Percentiles rank a stretch among this genome's conserved stretches.
Evolutionary conservation across 1,140 invertebrate species (phyloP).

Genomic region (Leptoteleia sp.): DNA sequence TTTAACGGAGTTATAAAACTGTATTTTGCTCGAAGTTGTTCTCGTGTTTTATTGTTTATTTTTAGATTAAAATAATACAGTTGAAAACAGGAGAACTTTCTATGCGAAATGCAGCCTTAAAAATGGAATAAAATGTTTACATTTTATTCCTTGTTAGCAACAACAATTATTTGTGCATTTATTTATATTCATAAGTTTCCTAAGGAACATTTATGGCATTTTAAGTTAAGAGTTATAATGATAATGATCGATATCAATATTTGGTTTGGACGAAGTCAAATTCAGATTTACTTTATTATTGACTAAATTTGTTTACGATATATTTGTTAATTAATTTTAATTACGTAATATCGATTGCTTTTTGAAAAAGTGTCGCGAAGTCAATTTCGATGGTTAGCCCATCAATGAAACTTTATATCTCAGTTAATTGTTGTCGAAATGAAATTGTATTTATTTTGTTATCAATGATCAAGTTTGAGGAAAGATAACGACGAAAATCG

Average conservation of each 20-base stretch:
- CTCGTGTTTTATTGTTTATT: too few relatives aligned
- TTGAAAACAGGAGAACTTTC: not conserved
- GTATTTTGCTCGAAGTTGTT: too few relatives aligned
- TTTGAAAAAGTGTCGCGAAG: conserved; percentile 14
- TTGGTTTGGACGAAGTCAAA: conserved; percentile 9
- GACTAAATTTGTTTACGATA: conserved; percentile 6
- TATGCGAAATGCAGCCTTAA: too few relatives aligned
- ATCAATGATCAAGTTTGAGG: conserved; percentile 13
- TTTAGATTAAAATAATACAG: too few relatives aligned
- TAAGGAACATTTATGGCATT: too few relatives aligned
- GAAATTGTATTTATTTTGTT: conserved; percentile 42
- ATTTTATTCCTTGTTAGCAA: too few relatives aligned
- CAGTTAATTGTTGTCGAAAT: conserved; percentile 16
- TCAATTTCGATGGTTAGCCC: conserved; percentile 16
- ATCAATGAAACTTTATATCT: conserved; percentile 9
- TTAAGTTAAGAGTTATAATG: too few relatives aligned
- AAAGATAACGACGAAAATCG: not conserved
- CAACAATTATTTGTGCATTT: too few relatives aligned
- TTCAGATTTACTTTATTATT: not conserved
- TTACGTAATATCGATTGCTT: conserved; percentile 1
- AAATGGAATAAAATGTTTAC: too few relatives aligned
- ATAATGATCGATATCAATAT: too few relatives aligned
- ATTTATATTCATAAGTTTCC: too few relatives aligned
- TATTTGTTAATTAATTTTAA: conserved; percentile 29
- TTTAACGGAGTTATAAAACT: too few relatives aligned